Base-by-base conservation (phyloP, 2,797 vertebrate species). In the Macropodus opercularis region DNA sequence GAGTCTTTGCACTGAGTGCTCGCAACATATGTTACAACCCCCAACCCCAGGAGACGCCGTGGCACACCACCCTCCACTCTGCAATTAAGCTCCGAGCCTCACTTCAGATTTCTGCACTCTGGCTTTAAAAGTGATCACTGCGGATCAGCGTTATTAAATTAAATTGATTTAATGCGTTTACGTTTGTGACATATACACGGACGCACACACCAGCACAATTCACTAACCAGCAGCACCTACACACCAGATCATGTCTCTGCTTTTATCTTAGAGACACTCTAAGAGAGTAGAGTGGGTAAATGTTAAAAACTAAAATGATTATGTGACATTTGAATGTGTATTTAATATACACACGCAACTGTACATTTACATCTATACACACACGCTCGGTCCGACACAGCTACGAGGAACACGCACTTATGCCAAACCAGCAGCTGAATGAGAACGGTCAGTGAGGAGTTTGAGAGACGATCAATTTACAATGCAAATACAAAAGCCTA, bases 1-100 rank as follows among this genome's bases (percentile, higher is more conserved):
- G 79, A 86, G 76, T 65, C 69, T 56, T n/a, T 84, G 72, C 75
- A 77, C 78, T 35, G 67, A 84, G 65, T 53, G 77, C 75, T 77
- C 32, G 56, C 73, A 90, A 89, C 85, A 87, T 91, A 86, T 86
- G 81, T 83, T 87, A 70, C 69, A 60, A 53, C 46, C 62, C 35
- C 39, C 48, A 56, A 34, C 61, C 77, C 57, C 83, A 62, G 23
- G 63, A 86, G 78, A 84, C 72, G 63, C 49, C 55, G 60, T 65
- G 69, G 72, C 64, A 81, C 83, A 73, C 72, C 72, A 84, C 76
- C 78, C 70, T 80, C 54, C 60, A 50, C 71, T 69, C 81, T 15
- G 62, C 75, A 87, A 88, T 85, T 85, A 89, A 80, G 77, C 81
- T 77, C 79, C 71, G 69, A 85, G 76, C 72, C 59, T 84, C 66